Evolutionary conservation across 2,888 invertebrate genomes (phyloP), one percentile per base, ranked within the genome.

Genomic region (Leptopilina syphax): DNA sequence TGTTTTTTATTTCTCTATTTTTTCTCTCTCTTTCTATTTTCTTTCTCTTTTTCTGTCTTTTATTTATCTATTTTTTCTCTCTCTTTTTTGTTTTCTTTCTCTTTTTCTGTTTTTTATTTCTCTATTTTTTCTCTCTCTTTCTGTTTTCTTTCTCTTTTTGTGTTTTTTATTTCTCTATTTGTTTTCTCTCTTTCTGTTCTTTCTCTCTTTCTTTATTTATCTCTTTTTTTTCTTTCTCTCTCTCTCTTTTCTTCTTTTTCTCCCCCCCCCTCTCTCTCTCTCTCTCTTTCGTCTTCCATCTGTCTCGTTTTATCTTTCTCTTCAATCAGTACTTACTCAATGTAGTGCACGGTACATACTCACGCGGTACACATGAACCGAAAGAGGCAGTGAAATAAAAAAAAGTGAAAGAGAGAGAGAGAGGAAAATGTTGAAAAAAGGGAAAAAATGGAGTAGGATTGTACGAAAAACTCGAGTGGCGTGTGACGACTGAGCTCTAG

Each of bases 361-460:
- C 10, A 50, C 10, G 50, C 12, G 10, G 24, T 47, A 68, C 68
- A 68, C 68, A 18, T 50, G 50, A 9, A 50, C 10, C 9, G 3
- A 5, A 50, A 67, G 67, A 13, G 44, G 0, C 60, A 8, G 44
- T 50, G 24, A 24, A 50, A 24, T 10, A 65, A 66, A 66, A 66
- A 66, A 68, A 27, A 50, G 44, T 1, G 47, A 47, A 9, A 9
- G 18, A 18, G 18, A 47, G 47, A 47, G 47, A 47, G 47, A 3
- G 47, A 47, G 47, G 8, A 6, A 47, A 47, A 47, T 47, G 47
- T 9, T 47, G 7, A 47, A 47, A 27, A 80, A 77, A 82, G 78
- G 67, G 79, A 81, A 79, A 73, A 65, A 77, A 70, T 57, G 63
- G 65, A 50, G 34, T 47, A 65, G 44, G 27, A 77, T 27, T 47